Conservation (phyloP, 2,888 invertebrate genomes). For the Dromius quadrimaculatus region DNA sequence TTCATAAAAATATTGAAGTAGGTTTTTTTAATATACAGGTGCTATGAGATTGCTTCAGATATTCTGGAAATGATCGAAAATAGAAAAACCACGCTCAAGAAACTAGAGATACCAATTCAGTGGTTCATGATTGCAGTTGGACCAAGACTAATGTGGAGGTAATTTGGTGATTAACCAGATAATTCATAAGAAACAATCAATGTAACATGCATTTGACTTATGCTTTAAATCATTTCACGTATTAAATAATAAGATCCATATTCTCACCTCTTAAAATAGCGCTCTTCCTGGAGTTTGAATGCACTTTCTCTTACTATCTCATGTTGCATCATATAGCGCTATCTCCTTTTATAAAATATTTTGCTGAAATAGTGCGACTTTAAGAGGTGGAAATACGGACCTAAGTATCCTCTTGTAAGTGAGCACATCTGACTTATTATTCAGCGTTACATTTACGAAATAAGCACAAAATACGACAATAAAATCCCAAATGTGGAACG, state of each 20-base stretch:
- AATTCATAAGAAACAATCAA: neutral
- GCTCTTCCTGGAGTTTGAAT: no score
- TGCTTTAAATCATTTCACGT: neutral
- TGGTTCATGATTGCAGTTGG: neutral
- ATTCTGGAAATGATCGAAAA: neutral
- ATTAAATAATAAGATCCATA: no score
- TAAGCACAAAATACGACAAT: neutral
- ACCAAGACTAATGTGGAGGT: neutral
- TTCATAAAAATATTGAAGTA: no score
- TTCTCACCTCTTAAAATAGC: no score
- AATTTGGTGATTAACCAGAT: neutral
- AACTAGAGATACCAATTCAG: neutral
- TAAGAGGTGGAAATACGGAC: no score
- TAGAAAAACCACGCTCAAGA: neutral
- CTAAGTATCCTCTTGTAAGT: neutral
- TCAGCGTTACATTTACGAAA: neutral
- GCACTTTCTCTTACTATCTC: no score
- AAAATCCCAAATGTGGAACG: neutral
- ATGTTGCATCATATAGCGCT: no score
- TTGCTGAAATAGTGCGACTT: no score
- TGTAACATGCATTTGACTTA: neutral
- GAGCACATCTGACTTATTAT: neutral
- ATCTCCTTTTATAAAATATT: no score
- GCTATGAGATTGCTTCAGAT: neutral
- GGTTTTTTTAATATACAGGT: no score